Evolutionary conservation across 2,113 vertebrate genomes (phyloP).

Genomic region (Macrotis lagotis): DNA sequence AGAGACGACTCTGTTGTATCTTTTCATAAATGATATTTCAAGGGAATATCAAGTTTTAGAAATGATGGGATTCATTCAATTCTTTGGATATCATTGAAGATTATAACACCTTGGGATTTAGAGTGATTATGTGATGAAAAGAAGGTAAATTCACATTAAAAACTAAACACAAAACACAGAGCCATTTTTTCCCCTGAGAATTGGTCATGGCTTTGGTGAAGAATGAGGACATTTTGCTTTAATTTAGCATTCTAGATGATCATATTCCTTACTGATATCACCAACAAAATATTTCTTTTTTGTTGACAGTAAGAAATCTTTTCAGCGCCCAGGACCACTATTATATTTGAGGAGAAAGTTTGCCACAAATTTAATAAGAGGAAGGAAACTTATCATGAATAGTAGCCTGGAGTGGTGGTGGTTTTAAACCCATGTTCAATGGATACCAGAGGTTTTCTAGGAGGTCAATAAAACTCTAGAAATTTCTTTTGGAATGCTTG

Average conservation of each 20-base stretch:
- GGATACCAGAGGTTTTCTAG: slow-evolving; percentile 30
- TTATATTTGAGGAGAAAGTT: not conserved
- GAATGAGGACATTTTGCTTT: not conserved
- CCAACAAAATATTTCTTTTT: too few species aligned
- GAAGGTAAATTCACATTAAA: slow-evolving; percentile 2
- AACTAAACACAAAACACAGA: not conserved
- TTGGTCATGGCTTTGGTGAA: not conserved
- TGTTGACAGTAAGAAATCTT: fast-evolving
- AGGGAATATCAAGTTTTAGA: not conserved
- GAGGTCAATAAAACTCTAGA: slow-evolving; percentile 11
- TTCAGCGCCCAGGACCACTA: not conserved
- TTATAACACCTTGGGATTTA: not conserved
- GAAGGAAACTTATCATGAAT: not conserved
- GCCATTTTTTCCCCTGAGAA: slow-evolving; percentile 19
- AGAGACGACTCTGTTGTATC: slow-evolving; percentile 43
- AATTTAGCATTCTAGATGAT: not conserved
- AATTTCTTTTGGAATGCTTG: slow-evolving; percentile 41
- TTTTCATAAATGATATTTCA: slow-evolving; percentile 65
- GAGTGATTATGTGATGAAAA: slow-evolving; percentile 35
- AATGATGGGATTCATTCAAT: not conserved
- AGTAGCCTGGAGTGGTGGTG: not conserved
- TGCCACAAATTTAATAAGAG: not conserved
- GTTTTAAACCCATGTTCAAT: not conserved
- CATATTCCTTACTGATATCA: slow-evolving; percentile 18
- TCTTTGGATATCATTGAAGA: slow-evolving; percentile 10